Base-by-base conservation (phyloP, 2,888 invertebrate species). In the Xestia xanthographa region DNA sequence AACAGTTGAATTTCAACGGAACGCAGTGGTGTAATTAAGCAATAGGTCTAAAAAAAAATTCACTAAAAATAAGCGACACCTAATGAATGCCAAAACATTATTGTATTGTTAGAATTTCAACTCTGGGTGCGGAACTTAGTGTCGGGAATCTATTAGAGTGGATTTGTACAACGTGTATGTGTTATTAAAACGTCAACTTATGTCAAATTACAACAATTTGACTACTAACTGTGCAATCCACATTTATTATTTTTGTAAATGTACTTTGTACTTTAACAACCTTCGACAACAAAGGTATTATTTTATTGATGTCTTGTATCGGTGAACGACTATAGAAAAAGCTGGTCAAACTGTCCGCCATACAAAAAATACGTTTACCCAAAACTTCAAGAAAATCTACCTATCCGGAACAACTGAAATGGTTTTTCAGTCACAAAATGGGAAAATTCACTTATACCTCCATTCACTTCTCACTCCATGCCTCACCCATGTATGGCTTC, bases 401-500 rank as follows among this genome's bases (percentile, higher is more conserved):
- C 5, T n/a, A 14, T 11, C n/a, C n/a, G 0, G 50, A n/a, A 53
- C 26, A 26, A 26, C 26, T 26, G 56, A 17, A 56, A 17, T 56
- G 1, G 14, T 12, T 6, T 14, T 56, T 56, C 26, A 56, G 38
- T 22, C 12, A 67, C 26, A 17, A 5, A 43, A 17, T 3, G 12
- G 5, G 2, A 58, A 0, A 65, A 41, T 34, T 38, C 0, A 41
- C n/a, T 43, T 1, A 22, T 2, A 0, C 4, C 45, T 84, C 74
- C 74, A 74, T 56, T 38, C 20, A 5, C 45, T 67, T 5, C 17
- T 0, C 58, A 34, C 26, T 84, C 77, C 17, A 8, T 70, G 53
- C 50, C 22, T 5, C 5, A 14, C 34, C n/a, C 20, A n/a, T 48
- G 67, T 75, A 77, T 66, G 77, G 84, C 80, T 83, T 83, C 83